Percentiles rank a stretch among this genome's conserved stretches.
phyloP scores from a whole-genome alignment of 2,113 vertebrate species.

The Falco punctatus region DNA sequence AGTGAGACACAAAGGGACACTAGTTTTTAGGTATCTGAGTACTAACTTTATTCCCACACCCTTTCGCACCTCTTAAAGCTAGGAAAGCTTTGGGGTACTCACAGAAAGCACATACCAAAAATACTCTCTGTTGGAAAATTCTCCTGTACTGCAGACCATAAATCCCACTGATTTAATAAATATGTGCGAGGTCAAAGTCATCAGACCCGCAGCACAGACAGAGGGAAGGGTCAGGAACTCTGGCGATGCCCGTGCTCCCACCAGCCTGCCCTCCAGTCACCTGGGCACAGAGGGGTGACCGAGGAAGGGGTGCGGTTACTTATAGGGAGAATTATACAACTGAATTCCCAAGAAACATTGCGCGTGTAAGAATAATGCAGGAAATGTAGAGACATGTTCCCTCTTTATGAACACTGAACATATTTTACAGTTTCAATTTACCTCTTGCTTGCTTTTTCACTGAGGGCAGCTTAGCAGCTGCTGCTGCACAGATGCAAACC shows the following conservation, averaged over 20 bases:
- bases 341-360: neutral
- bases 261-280: neutral
- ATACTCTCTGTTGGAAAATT: neutral
- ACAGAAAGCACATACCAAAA: neutral
- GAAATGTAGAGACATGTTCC: neutral
- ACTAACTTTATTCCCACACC: neutral
- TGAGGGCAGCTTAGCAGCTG: neutral
- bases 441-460: neutral
- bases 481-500: neutral
- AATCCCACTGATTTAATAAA: accelerated
- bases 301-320: neutral
- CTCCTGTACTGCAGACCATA: neutral
- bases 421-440: neutral
- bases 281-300: accelerated
- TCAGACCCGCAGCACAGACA: accelerated
- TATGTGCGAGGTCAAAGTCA: neutral
- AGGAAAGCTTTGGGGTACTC: neutral
- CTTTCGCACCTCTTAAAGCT: neutral
- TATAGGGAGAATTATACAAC: accelerated
- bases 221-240: neutral
- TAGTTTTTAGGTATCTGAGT: neutral
- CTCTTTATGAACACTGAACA: neutral
- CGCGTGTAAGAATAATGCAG: neutral
- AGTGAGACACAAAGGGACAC: neutral
- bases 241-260: accelerated